Conservation (phyloP, 2,888 invertebrate species). For the Tipula unca region DNA sequence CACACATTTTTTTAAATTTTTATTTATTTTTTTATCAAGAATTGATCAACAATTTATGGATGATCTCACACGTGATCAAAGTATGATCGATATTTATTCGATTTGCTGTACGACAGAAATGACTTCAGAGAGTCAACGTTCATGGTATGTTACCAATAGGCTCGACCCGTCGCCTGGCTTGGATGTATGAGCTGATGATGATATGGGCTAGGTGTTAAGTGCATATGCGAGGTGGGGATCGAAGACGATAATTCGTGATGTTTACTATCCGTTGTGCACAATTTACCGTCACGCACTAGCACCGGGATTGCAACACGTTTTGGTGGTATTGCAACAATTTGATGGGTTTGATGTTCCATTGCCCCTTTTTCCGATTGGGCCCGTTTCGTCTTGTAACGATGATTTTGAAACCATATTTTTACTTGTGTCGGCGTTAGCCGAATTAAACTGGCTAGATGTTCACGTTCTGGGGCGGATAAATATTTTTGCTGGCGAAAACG, state of each 20-base stretch:
- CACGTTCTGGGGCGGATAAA: conserved; percentile 93
- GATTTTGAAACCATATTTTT: conserved; percentile 99
- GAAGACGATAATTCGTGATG: conserved; percentile 43
- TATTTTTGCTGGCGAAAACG: conserved; percentile 94
- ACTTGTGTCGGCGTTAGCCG: conserved; percentile 94
- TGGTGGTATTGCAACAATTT: conserved; percentile 58
- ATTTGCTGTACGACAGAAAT: neutral
- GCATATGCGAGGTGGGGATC: conserved; percentile 42
- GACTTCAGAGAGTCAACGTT: neutral
- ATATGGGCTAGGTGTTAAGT: conserved; percentile 42
- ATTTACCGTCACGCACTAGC: conserved; percentile 87
- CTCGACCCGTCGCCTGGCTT: neutral
- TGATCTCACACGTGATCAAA: conserved; percentile 14
- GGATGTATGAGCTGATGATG: conserved; percentile 32
- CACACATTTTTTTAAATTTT: neutral
- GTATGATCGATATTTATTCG: conserved; percentile 14
- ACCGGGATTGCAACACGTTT: conserved; percentile 91
- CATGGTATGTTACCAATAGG: conserved; percentile 16
- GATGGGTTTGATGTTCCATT: conserved; percentile 47
- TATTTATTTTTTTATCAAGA: neutral
- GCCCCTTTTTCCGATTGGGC: conserved; percentile 88
- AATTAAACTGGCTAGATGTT: conserved; percentile 91
- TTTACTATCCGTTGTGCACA: conserved; percentile 59
- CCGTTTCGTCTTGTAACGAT: conserved; percentile 97
- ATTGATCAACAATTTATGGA: neutral